Base-by-base conservation (phyloP, 1,140 invertebrate species). In the Drosophila nannoptera region DNA sequence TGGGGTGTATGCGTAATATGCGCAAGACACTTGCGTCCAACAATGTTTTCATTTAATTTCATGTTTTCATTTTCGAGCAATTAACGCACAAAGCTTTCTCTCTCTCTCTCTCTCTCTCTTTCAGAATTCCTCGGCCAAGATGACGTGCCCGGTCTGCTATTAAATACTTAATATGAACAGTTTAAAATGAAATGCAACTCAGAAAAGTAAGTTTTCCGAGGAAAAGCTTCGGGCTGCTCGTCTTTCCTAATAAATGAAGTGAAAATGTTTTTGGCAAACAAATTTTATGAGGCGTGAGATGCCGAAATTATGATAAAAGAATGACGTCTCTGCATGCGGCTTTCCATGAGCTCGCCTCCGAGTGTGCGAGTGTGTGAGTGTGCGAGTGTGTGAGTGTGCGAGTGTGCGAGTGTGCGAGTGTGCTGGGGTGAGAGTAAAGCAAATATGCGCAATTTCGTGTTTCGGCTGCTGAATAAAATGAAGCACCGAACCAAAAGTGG, bases 391-490 rank as follows among this genome's bases (percentile, higher is more conserved):
- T 42, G 49, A 46, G 29, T 65, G 33, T n/a, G 40, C 52, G 32
- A 7, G 40, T 32, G n/a, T 33, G n/a, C n/a, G n/a, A 36, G 40
- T 14, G 12, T 43, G 40, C 40, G 40, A 29, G 36, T 22, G 29
- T 42, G 32, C 54, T 40, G 58, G 54, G 43, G 40, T 69, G 63
- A 46, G 53, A 55, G 63, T 58, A 77, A 66, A 68, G 81, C 65
- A 86, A 86, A 86, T 86, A 86, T 86, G 81, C 81, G 81, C 81
- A 86, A 86, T 77, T 81, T 86, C 81, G 81, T 86, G 81, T 80
- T 86, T 76, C 81, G 81, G 82, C 78, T 82, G 67, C 52, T 62
- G 68, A 55, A 58, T 75, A 74, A 69, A 70, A 71, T 75, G 69
- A 66, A 73, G 54, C 78, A 64, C 42, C 62, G 72, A 80, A 75